Evolutionary conservation across 2,113 vertebrate species (phyloP).

Genomic region (Bufo gargarizans): DNA sequence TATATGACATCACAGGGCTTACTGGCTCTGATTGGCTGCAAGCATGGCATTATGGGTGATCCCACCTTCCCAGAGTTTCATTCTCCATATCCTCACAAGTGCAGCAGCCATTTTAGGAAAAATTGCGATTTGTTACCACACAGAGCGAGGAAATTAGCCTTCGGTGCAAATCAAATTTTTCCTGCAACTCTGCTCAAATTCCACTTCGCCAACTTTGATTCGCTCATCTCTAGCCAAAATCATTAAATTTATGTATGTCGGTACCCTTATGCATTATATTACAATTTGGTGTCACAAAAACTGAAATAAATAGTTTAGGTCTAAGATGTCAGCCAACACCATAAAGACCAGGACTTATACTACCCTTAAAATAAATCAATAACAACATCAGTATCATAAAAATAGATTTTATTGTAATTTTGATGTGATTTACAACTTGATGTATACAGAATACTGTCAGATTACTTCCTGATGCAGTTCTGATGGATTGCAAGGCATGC

Average conservation of each 20-base stretch:
- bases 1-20: no score
- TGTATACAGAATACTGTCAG: slow-evolving; percentile 1
- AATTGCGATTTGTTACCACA: no score
- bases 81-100: no score
- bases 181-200: no score
- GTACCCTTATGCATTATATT: background rate
- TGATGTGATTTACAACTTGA: slow-evolving; percentile 1
- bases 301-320: background rate
- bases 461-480: background rate
- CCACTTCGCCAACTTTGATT: no score
- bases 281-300: background rate
- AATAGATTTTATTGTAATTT: slow-evolving; percentile 2
- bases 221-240: no score
- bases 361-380: slow-evolving; percentile 16
- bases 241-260: background rate
- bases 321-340: background rate
- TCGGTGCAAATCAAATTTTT: no score
- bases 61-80: no score
- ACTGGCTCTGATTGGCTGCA: no score
- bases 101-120: no score
- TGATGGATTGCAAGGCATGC: background rate
- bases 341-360: background rate
- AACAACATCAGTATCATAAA: background rate
- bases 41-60: no score
- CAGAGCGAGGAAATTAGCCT: no score